Evolutionary conservation across 1,140 invertebrate genomes (phyloP).

Genomic region (Ceratitis capitata): DNA sequence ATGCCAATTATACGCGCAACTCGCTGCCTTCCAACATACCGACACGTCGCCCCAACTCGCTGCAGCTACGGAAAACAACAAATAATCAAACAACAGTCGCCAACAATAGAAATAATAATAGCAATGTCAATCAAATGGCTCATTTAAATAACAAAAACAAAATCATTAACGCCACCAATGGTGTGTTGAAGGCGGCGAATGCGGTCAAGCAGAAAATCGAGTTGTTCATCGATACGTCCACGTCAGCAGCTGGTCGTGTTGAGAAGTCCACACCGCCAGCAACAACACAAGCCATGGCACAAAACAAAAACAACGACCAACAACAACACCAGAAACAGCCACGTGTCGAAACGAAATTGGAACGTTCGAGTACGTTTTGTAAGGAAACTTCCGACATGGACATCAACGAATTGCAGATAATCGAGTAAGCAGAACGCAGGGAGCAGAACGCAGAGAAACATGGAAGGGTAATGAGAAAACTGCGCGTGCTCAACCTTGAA

Average conservation of each 20-base stretch:
- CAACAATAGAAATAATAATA: constrained; percentile 43
- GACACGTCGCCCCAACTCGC: constrained; percentile 60
- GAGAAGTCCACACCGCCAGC: not conserved
- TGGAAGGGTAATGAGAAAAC: not conserved
- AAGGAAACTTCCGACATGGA: constrained; percentile 60
- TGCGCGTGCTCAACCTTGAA: not conserved
- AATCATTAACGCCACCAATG: constrained; percentile 44
- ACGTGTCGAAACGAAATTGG: constrained; percentile 58
- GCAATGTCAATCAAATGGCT: constrained; percentile 31
- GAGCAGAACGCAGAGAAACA: no score
- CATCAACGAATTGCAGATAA: constrained; percentile 59
- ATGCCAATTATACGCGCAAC: constrained; percentile 57
- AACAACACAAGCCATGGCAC: not conserved
- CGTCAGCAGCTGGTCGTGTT: not conserved
- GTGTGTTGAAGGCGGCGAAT: constrained; percentile 48
- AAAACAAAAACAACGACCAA: not conserved
- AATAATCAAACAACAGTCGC: constrained; percentile 45
- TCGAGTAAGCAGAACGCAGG: no score
- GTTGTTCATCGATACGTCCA: constrained; percentile 56
- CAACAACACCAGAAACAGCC: not conserved
- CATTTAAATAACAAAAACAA: constrained; percentile 43
- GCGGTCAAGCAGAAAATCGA: constrained; percentile 61
- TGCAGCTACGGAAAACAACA: constrained; percentile 60
- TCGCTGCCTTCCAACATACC: constrained; percentile 60
- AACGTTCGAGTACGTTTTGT: constrained; percentile 64